Evolutionary conservation across 1,140 invertebrate species (phyloP).

Genomic region (Neodiprion pinetum): DNA sequence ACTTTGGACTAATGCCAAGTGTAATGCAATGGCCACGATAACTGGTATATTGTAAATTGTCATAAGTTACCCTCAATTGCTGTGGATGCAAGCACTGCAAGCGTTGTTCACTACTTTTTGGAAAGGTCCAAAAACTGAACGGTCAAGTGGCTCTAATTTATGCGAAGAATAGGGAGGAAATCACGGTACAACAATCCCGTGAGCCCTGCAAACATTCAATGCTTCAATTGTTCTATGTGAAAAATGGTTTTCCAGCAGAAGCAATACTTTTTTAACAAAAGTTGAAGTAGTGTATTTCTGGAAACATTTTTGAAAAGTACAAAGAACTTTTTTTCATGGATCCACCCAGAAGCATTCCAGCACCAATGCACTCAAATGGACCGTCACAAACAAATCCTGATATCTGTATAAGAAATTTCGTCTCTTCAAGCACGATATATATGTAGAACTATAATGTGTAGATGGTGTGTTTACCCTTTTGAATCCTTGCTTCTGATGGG

Average conservation of each 20-base stretch:
- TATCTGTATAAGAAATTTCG: too few species aligned
- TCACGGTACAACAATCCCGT: slow-evolving; percentile 48
- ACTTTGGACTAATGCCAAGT: slow-evolving; percentile 45
- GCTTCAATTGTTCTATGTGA: slow-evolving; percentile 18
- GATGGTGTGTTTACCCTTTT: too few species aligned
- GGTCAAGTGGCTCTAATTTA: slow-evolving; percentile 61
- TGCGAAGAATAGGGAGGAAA: slow-evolving; percentile 59
- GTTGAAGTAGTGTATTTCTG: slow-evolving; percentile 29
- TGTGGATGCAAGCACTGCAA: slow-evolving; percentile 46
- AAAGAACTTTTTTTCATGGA: slow-evolving; percentile 40
- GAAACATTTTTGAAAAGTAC: slow-evolving; percentile 49
- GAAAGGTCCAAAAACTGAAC: slow-evolving; percentile 54
- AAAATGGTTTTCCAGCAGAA: slow-evolving; percentile 27
- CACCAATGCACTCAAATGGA: slow-evolving; percentile 32
- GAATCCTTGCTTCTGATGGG: too few species aligned
- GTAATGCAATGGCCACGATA: slow-evolving; percentile 49
- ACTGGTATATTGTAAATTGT: slow-evolving; percentile 59
- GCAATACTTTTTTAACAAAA: slow-evolving; percentile 14
- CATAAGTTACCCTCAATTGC: slow-evolving; percentile 56
- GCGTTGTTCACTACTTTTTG: slow-evolving; percentile 48
- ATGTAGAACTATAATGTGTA: too few species aligned
- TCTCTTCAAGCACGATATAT: too few species aligned
- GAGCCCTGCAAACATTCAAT: slow-evolving; percentile 34
- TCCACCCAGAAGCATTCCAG: slow-evolving; percentile 32
- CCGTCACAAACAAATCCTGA: slow-evolving; percentile 42